These are phyloP conservation scores for human (Homo sapiens) DNA, from an alignment of 2,113 vertebrate genomes.

Conservation along the genomic window GRCh38 chr4:31240501-31241000, in stretches of 20 bases:
- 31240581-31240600: neutral
- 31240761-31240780: fast-evolving
- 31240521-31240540: neutral
- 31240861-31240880: neutral
- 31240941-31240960: neutral
- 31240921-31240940: neutral
- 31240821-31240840: neutral
- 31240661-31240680: neutral
- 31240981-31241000: neutral
- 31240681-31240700: too few species aligned
- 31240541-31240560: neutral
- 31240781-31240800: neutral
- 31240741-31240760: neutral
- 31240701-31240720: neutral
- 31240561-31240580: fast-evolving
- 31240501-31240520: neutral
- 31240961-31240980: neutral
- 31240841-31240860: fast-evolving
- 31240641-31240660: neutral
- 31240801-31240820: neutral
- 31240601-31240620: neutral
- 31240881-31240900: neutral
- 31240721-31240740: neutral
- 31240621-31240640: neutral
- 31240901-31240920: neutral